Evolutionary conservation across 2,797 vertebrate genomes (phyloP), one percentile per base, ranked within the genome.

Genomic region (Alcedo quadribrachys): DNA sequence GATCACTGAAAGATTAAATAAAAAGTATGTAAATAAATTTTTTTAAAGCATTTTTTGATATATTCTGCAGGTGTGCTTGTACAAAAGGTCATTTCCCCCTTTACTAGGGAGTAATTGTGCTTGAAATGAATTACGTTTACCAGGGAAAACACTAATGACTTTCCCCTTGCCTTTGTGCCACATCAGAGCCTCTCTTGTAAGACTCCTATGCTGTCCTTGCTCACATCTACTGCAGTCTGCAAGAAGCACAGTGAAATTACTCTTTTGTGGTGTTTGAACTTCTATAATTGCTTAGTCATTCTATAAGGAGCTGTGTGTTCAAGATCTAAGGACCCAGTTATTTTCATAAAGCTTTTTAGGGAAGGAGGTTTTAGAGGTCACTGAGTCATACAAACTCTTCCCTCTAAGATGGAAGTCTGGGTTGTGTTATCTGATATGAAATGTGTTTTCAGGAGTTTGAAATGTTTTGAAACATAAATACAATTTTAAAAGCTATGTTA

Each of bases 61-160:
- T 69, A 21, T 19, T 35, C 0, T 61, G 16, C 37, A 51, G 43
- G 43, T 75, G 45, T 81, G 40, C 17, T 63, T 85, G 50, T 27
- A 62, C n/a, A 62, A 65, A 77, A 75, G 19, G 3, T 37, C n/a
- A 14, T 43, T 55, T 3, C 50, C 25, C 16, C 28, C 78, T 61
- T 84, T 69, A 5, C 22, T 60, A 8, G 33, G 22, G n/a, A 55
- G 54, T 70, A 80, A 22, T 25, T 55, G 19, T 43, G 33, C 27
- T 65, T 81, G 45, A 27, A 69, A 30, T 48, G 8, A 54, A 16
- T 73, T 73, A 35, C 3, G 3, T 54, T 78, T 89, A 35, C 30
- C 3, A 17, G 57, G 10, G 30, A 9, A 81, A 81, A 5, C 8
- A 19, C 27, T 35, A 8, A 25, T 0, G 0, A 22, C 19, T 69